phyloP scores from a whole-genome alignment of 2,113 vertebrate species.

The Euleptes europaea region DNA sequence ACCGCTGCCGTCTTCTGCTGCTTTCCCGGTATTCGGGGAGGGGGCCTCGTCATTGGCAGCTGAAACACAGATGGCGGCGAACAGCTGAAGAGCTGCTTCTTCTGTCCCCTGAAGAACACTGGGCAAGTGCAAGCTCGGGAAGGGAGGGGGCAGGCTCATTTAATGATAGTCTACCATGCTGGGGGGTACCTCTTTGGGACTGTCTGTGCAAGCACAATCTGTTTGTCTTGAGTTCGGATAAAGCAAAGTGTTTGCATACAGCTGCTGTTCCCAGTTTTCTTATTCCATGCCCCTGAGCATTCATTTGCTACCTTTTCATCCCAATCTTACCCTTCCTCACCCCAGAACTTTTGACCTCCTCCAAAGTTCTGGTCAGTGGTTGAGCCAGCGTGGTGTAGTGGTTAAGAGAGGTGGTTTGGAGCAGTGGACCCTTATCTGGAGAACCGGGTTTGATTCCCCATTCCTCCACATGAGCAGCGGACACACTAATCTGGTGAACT shows the following conservation, averaged over 20 bases:
- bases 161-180: neutral
- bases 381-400: no score
- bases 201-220: neutral
- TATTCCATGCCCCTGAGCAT: neutral
- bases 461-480: no score
- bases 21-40: constrained; percentile 27
- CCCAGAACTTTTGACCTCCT: neutral
- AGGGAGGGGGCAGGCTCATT: neutral
- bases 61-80: neutral
- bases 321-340: neutral
- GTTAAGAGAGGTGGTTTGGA: no score
- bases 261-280: neutral
- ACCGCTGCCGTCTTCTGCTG: constrained; percentile 25
- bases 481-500: no score
- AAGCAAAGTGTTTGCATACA: neutral
- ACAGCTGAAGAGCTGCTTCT: neutral
- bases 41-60: constrained; percentile 30
- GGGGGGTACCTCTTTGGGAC: neutral
- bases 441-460: no score
- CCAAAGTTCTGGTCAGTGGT: neutral
- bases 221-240: neutral
- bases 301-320: neutral
- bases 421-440: no score
- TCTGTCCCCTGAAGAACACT: neutral
- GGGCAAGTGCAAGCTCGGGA: neutral